Percentiles rank a stretch among this genome's conserved stretches.
Conservation (phyloP, 2,113 vertebrate species). For the Cricetomys ansorgei region DNA sequence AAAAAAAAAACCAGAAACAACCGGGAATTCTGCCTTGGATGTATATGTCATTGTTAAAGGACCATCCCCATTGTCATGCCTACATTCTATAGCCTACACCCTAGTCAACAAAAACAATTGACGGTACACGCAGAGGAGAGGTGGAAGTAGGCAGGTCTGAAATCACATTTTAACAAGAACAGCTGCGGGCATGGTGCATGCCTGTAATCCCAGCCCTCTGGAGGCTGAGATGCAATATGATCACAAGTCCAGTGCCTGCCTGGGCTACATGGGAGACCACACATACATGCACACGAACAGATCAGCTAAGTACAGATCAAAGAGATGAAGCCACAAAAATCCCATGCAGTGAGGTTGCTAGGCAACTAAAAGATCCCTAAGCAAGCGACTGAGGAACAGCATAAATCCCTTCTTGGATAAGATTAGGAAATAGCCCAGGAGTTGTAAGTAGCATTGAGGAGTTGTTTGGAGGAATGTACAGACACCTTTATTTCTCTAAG, state of each 20-base stretch:
- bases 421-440: neutral
- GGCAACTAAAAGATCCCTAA: neutral
- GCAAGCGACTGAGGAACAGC: neutral
- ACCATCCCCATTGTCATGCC: neutral
- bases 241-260: neutral
- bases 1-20: neutral
- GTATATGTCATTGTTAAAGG: neutral
- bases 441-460: neutral
- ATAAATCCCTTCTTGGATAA: slow-evolving; percentile 10
- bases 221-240: neutral
- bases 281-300: neutral
- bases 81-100: neutral
- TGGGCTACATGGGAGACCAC: neutral
- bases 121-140: neutral
- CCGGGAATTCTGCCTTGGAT: neutral
- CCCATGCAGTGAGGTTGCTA: neutral
- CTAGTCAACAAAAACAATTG: neutral
- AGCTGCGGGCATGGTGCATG: neutral
- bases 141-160: neutral
- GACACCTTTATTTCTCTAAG: neutral
- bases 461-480: neutral
- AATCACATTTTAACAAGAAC: neutral
- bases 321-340: neutral
- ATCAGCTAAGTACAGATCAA: neutral
- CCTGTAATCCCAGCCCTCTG: neutral